Conservation (phyloP, 1,140 invertebrate genomes). For the Goniozus legneri region DNA sequence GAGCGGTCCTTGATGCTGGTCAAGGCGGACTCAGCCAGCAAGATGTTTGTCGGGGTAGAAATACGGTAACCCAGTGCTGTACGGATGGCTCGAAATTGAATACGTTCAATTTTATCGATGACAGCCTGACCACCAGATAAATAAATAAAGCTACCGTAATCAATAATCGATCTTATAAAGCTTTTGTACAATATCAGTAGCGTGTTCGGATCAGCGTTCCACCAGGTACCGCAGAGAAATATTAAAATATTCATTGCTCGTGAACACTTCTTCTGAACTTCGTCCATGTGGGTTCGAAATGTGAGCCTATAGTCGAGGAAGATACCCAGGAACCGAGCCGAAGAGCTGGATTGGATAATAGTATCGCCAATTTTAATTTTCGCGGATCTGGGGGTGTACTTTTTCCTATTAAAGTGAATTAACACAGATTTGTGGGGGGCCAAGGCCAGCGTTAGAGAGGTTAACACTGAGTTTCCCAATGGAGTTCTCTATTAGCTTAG, state of each 20-base stretch:
- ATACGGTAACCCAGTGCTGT: not conserved
- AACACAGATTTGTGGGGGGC: conserved; percentile 3
- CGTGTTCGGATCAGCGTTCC: conserved; percentile 1
- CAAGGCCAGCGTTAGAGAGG: not conserved
- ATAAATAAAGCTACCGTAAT: not conserved
- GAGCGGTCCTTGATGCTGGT: not conserved
- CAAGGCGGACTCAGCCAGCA: not conserved
- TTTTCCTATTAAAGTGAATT: conserved; percentile 11
- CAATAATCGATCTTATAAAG: conserved; percentile 3
- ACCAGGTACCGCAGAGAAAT: not conserved
- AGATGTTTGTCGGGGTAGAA: not conserved
- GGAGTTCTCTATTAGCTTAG: conserved; percentile 4
- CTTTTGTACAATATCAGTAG: conserved; percentile 2
- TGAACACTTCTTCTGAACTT: not conserved
- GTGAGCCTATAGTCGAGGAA: conserved; percentile 8
- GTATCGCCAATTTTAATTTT: conserved; percentile 3
- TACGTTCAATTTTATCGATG: not conserved
- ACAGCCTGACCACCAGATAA: not conserved
- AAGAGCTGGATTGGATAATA: conserved; percentile 3
- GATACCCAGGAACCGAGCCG: conserved; percentile 8
- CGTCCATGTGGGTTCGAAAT: conserved; percentile 4
- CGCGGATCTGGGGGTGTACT: not conserved
- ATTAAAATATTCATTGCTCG: conserved; percentile 5
- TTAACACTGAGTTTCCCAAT: conserved; percentile 6
- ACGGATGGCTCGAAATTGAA: not conserved